A percentile compares a stretch with the other conserved stretches of the same genome.
Evolutionary conservation across 1,140 invertebrate genomes (phyloP).

Genomic region (Penaeus chinensis): DNA sequence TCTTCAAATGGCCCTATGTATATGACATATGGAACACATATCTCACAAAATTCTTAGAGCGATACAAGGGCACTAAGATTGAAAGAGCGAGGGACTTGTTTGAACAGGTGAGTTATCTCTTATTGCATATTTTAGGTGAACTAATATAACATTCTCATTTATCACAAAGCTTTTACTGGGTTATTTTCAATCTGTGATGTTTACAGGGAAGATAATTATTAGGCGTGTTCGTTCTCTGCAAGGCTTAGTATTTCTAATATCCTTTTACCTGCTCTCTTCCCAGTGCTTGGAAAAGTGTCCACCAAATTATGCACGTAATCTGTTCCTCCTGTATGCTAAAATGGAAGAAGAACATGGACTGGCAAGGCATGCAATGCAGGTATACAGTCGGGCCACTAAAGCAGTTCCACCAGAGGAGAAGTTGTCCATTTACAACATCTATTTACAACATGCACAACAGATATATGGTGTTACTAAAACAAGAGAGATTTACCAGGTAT

Average conservation of each 20-base stretch:
- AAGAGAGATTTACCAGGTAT: constrained; percentile 90
- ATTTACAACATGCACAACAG: constrained; percentile 97
- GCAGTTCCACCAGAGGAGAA: constrained; percentile 92
- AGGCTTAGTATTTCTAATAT: too few relatives aligned
- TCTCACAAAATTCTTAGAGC: constrained; percentile 93
- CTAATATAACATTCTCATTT: too few relatives aligned
- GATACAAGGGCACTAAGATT: constrained; percentile 95
- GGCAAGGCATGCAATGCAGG: constrained; percentile 96
- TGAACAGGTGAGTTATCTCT: constrained; percentile 75
- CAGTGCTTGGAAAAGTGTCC: constrained; percentile 96
- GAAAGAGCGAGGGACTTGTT: constrained; percentile 98
- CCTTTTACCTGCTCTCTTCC: not conserved
- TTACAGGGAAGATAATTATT: too few relatives aligned
- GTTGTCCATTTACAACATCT: constrained; percentile 97
- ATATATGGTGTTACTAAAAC: constrained; percentile 98
- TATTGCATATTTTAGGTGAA: too few relatives aligned
- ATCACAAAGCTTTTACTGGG: too few relatives aligned
- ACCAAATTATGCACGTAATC: constrained; percentile 90
- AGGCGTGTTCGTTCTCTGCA: too few relatives aligned
- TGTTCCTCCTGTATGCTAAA: constrained; percentile 97
- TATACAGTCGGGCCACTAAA: constrained; percentile 94
- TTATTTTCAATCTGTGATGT: too few relatives aligned
- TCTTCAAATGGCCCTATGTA: constrained; percentile 99
- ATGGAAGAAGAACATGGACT: constrained; percentile 98
- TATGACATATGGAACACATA: constrained; percentile 99